Evolutionary conservation across 2,113 vertebrate genomes (phyloP).

Genomic region (Gracilinanus agilis): DNA sequence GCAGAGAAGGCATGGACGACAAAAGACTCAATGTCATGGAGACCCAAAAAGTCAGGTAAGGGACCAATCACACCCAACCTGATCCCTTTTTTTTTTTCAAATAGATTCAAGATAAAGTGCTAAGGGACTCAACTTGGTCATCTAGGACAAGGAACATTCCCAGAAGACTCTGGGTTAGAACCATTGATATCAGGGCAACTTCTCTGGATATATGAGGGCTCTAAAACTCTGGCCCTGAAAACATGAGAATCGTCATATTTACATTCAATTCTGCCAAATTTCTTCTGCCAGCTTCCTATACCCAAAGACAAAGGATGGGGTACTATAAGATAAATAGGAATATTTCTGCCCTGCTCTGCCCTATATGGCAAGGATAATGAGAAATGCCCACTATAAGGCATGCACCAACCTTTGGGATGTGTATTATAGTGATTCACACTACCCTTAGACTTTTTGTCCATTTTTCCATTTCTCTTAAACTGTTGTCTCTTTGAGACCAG

Average conservation of each 20-base stretch:
- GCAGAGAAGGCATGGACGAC: constrained; percentile 27
- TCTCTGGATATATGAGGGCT: constrained; percentile 26
- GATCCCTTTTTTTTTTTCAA: not conserved
- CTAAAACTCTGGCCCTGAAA: not conserved
- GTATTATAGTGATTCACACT: not conserved
- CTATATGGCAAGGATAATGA: constrained; percentile 15
- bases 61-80: not conserved
- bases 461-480: not conserved
- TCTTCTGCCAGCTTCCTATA: constrained; percentile 38
- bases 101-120: constrained; percentile 8
- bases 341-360: not conserved
- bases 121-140: not conserved
- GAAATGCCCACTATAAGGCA: constrained; percentile 4
- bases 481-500: not conserved
- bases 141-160: not conserved
- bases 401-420: not conserved
- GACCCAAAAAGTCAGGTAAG: not conserved
- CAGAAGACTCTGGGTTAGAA: constrained; percentile 47
- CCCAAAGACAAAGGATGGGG: constrained; percentile 55
- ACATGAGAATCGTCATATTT: not conserved
- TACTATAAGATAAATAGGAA: constrained; percentile 44
- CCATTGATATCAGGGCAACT: constrained; percentile 43
- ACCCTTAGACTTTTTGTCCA: not conserved
- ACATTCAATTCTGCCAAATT: constrained; percentile 17
- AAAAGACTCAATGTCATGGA: constrained; percentile 36